Base-by-base conservation (phyloP, 2,888 invertebrate species). In the Luperina nickerlii region DNA sequence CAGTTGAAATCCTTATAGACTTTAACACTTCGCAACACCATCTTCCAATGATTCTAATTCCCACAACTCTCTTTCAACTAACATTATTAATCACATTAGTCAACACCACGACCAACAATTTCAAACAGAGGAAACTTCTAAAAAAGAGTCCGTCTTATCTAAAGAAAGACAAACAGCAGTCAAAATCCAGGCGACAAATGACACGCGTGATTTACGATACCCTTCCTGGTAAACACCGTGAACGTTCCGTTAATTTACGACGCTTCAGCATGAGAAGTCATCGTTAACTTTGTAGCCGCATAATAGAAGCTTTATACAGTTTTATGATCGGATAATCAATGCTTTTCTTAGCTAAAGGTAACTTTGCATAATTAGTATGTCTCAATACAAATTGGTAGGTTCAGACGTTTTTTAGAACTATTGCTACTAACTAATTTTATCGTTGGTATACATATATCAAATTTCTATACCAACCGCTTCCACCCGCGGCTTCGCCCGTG, bases 181-280 rank as follows among this genome's bases (percentile, higher is more conserved):
- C 66, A 84, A 76, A 81, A 84, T 82, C n/a, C 66, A 76, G 78
- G 72, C 77, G 88, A 88, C 83, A 84, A 88, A 83, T 89, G 87
- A 87, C 88, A 80, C 51, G 71, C 45, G 75, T 89, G 88, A 89
- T 89, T 89, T 87, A 88, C 84, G 78, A 79, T 79, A 68, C 73
- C 75, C 86, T 89, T 88, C 86, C 88, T 79, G 73, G 82, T 83
- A 82, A 82, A 84, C 76, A 81, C 75, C 67, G 79, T 70, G 87
- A 84, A 79, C 67, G 78, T 82, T 80, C 63, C 72, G 81, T 81
- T 42, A 74, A 87, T 79, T 87, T 86, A 84, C 74, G 79, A 86
- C 77, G 76, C 78, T 79, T 75, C 77, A 77, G 80, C 60, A 83
- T 86, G 69, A 75, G 81, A 75, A 86, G 69, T 67, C 77, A 62